phyloP scores from a whole-genome alignment of 2,888 invertebrate species.

The Drosophila neoperkinsi region DNA sequence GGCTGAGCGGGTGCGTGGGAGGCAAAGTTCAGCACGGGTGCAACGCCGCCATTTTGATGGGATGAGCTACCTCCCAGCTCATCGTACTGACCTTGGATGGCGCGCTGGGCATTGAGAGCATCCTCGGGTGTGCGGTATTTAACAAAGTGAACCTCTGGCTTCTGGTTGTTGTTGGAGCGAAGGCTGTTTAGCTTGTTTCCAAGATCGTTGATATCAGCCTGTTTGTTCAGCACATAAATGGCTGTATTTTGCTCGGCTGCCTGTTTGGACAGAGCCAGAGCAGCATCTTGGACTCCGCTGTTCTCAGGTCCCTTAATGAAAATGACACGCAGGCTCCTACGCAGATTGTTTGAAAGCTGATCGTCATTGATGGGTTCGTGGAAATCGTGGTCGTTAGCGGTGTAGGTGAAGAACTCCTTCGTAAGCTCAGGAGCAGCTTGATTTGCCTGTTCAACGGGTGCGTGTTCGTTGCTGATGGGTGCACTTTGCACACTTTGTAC shows the following conservation, averaged over 20 bases:
- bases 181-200: constrained; percentile 74
- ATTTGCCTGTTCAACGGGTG: constrained; percentile 31
- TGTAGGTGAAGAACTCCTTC: constrained; percentile 82
- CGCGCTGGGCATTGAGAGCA: constrained; percentile 80
- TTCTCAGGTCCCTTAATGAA: constrained; percentile 84
- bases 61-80: constrained; percentile 70
- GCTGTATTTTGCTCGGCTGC: constrained; percentile 81
- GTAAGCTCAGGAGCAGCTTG: constrained; percentile 64
- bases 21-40: constrained; percentile 80
- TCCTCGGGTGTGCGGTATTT: constrained; percentile 83
- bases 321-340: constrained; percentile 80
- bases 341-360: constrained; percentile 58
- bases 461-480: constrained; percentile 16
- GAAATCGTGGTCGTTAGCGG: constrained; percentile 80
- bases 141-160: constrained; percentile 83
- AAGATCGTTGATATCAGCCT: constrained; percentile 76
- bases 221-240: constrained; percentile 82
- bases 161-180: constrained; percentile 66
- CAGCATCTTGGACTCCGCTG: constrained; percentile 78
- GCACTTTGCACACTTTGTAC: neutral
- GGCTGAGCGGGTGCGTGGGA: constrained; percentile 54
- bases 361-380: constrained; percentile 63
- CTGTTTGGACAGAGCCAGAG: constrained; percentile 72
- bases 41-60: constrained; percentile 76
- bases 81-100: constrained; percentile 82